Base-by-base conservation (phyloP, 2,888 invertebrate species). In the Synergus japonicus region DNA sequence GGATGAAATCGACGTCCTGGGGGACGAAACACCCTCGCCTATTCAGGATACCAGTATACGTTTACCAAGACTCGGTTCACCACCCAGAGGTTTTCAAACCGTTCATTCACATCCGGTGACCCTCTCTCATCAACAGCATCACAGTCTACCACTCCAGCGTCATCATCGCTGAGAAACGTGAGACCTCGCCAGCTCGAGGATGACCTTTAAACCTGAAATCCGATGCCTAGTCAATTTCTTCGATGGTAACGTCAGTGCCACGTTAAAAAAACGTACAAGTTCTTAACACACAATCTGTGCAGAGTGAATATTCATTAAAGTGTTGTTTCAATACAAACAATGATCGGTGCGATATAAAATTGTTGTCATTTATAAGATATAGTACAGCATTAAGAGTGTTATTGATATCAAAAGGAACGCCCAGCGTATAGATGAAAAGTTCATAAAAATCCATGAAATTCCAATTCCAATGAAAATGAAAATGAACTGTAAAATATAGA, bases 1-100 rank as follows among this genome's bases (percentile, higher is more conserved):
- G 37, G 92, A 91, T 86, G 92, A 92, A 82, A 91, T 92, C 85
- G 92, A 92, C 85, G 91, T 92, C 4, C 85, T 92, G 1, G 92
- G 92, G 1, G 92, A 91, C 82, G 91, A 92, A 81, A 89, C 89
- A 7, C 89, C 91, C 13, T 85, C 88, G 60, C 87, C 86, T 49
- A 81, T 76, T 73, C 81, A 78, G 58, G 69, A 46, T 66, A 76
- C 60, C 67, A 85, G 82, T 58, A 41, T 84, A 12, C 86, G 86
- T 77, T 81, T 85, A 9, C 83, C 88, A 18, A 86, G 86, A 81
- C 87, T 86, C 49, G 78, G 80, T 69, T 84, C 88, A 44, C 84
- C 91, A 58, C 86, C 89, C 15, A 83, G 87, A 64, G 78, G 85
- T 13, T 89, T 88, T 77, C 88, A 87, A 65, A 81, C 86, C 78